Percentiles rank a stretch among this genome's conserved stretches.
Conservation (phyloP, 2,888 invertebrate genomes). For the Drosophila siamana region DNA sequence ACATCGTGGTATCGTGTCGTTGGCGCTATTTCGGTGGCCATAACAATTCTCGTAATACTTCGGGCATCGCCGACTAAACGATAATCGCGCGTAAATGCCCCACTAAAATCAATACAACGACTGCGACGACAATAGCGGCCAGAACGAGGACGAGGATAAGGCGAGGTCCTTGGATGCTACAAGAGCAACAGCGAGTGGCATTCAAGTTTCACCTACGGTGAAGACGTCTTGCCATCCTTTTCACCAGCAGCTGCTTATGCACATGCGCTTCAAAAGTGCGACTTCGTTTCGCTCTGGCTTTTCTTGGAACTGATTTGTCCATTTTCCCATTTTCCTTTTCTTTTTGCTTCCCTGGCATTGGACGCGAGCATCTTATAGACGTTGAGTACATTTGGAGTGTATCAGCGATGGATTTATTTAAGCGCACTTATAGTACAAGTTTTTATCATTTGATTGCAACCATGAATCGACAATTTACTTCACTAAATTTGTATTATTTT, state of each 20-base stretch:
- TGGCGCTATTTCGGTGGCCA: conserved; percentile 79
- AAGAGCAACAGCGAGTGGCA: conserved; percentile 39
- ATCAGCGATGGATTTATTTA: conserved; percentile 53
- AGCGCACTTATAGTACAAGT: conserved; percentile 14
- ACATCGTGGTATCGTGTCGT: conserved; percentile 66
- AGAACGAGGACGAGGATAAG: conserved; percentile 18
- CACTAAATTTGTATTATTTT: too few relatives aligned
- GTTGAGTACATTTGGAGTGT: conserved; percentile 59
- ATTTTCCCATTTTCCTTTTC: conserved; percentile 19
- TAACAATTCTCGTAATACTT: conserved; percentile 84
- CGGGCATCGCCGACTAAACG: conserved; percentile 84
- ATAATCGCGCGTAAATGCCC: conserved; percentile 85
- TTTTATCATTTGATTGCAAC: background rate
- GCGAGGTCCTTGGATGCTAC: conserved; percentile 29
- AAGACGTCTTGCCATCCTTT: conserved; percentile 58
- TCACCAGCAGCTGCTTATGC: conserved; percentile 70
- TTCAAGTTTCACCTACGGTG: conserved; percentile 69
- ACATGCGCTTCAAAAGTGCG: conserved; percentile 75
- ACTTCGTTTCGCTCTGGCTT: conserved; percentile 8
- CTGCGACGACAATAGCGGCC: conserved; percentile 51
- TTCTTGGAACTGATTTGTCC: conserved; percentile 22
- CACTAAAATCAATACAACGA: conserved; percentile 85
- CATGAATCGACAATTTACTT: conserved; percentile 6
- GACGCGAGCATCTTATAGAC: conserved; percentile 7
- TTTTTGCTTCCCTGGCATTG: conserved; percentile 9